Base-by-base conservation (phyloP, 2,113 vertebrate genomes). In the Plestiodon gilberti region DNA sequence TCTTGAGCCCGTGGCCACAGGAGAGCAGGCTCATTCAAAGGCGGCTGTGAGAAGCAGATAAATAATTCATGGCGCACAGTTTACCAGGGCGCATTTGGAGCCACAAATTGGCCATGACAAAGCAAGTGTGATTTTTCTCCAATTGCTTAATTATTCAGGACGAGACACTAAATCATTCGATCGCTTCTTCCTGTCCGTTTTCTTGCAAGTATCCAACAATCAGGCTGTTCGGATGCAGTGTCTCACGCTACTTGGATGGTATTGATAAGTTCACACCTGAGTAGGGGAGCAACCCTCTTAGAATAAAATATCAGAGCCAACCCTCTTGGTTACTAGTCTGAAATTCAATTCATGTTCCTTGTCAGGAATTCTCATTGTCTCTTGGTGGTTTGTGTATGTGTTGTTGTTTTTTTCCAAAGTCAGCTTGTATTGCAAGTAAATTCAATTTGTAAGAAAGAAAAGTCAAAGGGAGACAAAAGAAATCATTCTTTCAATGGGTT, bases 71-170 rank as follows among this genome's bases (percentile, higher is more conserved):
- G 1, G 52, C n/a, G 15, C 55, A n/a, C 6, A 67, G 11, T 88
- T 88, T 89, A 77, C 55, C 76, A 11, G 81, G 4, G 43, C 40
- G 38, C 23, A 38, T 4, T 20, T 81, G 55, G 25, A 62, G 77
- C 85, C 0, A 0, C 22, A 86, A 65, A 86, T 69, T 73, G 77
- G 25, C 35, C 18, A 38, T 28, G 82, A 84, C 81, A 22, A 71
- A 87, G n/a, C 4, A 40, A 88, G n/a, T 78, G 69, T 81, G 76
- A 82, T 40, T 83, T 89, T 82, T 65, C 81, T 82, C 15, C 79
- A 62, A 40, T 86, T 59, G 8, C 55, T 87, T 48, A 89, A 30
- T 89, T 92, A 87, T 84, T 89, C 33, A 80, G 69, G 61, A 76
- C 57, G 83, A 89, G 80, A 79, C 18, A 83, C n/a, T 23, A 78